Conservation (phyloP, 2,888 invertebrate species). For the Ptychoptera contaminata region DNA sequence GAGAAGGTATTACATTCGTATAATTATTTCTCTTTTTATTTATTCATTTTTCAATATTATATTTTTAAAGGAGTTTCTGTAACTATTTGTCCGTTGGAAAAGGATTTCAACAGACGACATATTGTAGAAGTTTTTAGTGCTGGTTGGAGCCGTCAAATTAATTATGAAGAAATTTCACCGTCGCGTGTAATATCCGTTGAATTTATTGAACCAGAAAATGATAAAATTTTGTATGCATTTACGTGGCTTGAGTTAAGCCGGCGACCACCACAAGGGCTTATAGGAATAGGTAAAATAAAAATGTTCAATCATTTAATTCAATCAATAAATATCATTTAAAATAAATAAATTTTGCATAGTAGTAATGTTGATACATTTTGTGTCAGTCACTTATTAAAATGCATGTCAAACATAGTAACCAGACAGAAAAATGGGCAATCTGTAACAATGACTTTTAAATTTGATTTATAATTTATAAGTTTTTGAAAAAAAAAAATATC, state of each 20-base stretch:
- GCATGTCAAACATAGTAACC: too few relatives aligned
- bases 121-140: constrained; percentile 71
- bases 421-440: too few relatives aligned
- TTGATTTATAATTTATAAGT: too few relatives aligned
- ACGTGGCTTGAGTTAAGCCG: constrained; percentile 71
- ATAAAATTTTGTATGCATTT: constrained; percentile 44
- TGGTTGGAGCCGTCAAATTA: constrained; percentile 53
- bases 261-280: constrained; percentile 29
- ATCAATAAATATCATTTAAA: too few relatives aligned
- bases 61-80: constrained; percentile 29
- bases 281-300: constrained; percentile 17
- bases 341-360: too few relatives aligned
- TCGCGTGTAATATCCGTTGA: constrained; percentile 60
- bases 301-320: too few relatives aligned
- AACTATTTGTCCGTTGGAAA: constrained; percentile 38
- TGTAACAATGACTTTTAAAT: too few relatives aligned
- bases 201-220: constrained; percentile 59
- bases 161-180: constrained; percentile 39
- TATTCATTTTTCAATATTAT: background rate
- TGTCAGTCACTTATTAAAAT: too few relatives aligned
- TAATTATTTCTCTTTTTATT: background rate
- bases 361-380: too few relatives aligned
- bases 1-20: constrained; percentile 25
- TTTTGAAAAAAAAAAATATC: too few relatives aligned
- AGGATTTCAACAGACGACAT: constrained; percentile 38